Conservation (phyloP, 2,888 invertebrate genomes). For the Hipparchia sbordonii region DNA sequence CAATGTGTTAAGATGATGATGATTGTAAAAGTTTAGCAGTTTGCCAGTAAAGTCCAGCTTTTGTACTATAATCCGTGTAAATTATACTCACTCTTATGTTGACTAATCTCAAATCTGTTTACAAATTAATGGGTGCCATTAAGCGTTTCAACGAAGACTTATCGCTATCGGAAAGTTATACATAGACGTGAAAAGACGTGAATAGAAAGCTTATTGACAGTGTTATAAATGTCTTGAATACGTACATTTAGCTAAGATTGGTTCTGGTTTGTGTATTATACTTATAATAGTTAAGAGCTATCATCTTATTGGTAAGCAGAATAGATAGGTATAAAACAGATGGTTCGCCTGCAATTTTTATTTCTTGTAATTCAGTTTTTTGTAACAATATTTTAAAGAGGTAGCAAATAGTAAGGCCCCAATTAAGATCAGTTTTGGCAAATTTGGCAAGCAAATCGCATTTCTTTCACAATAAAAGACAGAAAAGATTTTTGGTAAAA, state of each 20-base stretch:
- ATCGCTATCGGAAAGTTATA: conserved; percentile 21
- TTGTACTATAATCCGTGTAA: background rate
- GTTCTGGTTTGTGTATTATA: background rate
- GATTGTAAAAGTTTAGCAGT: background rate
- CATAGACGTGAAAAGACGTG: conserved; percentile 24
- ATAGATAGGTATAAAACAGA: too few relatives aligned
- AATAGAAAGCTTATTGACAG: conserved; percentile 28
- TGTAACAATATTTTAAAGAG: too few relatives aligned
- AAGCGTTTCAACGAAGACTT: conserved; percentile 31
- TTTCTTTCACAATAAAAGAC: too few relatives aligned
- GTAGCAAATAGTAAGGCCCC: too few relatives aligned
- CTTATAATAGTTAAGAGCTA: too few relatives aligned
- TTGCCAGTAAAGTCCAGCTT: background rate
- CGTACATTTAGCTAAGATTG: conserved; percentile 8
- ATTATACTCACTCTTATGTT: conserved; percentile 12
- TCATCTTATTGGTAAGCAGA: too few relatives aligned
- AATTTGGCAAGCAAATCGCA: too few relatives aligned
- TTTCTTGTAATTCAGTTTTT: too few relatives aligned
- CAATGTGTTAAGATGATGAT: too few relatives aligned
- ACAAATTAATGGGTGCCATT: conserved; percentile 31
- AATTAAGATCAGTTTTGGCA: too few relatives aligned
- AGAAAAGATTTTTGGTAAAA: too few relatives aligned
- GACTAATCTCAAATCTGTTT: conserved; percentile 20
- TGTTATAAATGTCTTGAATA: conserved; percentile 24
- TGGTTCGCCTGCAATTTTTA: too few relatives aligned